Evolutionary conservation across 2,888 invertebrate species (phyloP), one percentile per base, ranked within the genome.

Genomic region (Meiosimyza platycephala): DNA sequence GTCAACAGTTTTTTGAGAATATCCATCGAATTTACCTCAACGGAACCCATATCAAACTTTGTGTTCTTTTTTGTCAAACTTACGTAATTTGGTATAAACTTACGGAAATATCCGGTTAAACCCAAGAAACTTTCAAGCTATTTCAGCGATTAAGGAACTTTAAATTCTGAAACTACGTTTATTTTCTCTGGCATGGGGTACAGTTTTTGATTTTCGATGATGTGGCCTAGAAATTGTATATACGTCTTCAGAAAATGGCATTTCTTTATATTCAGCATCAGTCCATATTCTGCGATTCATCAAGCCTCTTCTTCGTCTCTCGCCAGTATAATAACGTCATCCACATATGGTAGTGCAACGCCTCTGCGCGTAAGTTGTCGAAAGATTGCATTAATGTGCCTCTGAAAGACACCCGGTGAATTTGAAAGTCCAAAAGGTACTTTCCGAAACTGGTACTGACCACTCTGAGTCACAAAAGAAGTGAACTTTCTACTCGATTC

Each of bases 391-490:
- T 78, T 79, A 6, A 81, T 71, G 51, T 74, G 73, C 33, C n/a
- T n/a, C n/a, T n/a, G n/a, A n/a, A n/a, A n/a, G n/a, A n/a, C 77
- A 70, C 54, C 82, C 22, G 22, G 22, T 22, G 22, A 22, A 80
- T 82, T 83, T 6, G 75, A 75, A 6, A 86, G 60, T 6, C 86
- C 87, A 80, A 87, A 88, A 0, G 86, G 86, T 57, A 80, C 66
- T 51, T 74, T 71, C 0, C 57, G 40, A 67, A 80, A 82, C 48
- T 83, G 78, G 28, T 76, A 84, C 28, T 81, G n/a, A 80, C 71
- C 60, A 3, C 22, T 22, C 22, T 22, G 22, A 22, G 22, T 22
- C 22, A 22, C 22, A 22, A 22, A 22, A 22, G 22, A 22, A 22
- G 22, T 22, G 22, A 1, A 22, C 3, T 22, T 22, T 22, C 22